Evolutionary conservation across 2,797 vertebrate species (phyloP).

Genomic region (Mallotus villosus): DNA sequence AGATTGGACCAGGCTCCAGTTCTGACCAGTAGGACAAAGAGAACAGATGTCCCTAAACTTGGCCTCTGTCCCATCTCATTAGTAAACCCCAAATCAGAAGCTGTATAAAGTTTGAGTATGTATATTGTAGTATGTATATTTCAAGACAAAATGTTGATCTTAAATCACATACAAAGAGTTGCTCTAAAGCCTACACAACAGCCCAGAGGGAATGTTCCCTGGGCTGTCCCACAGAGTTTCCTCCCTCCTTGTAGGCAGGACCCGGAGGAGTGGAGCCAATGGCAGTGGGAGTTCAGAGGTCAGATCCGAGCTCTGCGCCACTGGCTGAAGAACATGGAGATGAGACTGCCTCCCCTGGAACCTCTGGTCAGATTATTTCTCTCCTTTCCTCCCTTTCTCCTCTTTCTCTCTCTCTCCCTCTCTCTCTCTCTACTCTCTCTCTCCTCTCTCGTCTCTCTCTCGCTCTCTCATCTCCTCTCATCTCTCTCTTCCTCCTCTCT

Average conservation of each 20-base stretch:
- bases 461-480: not conserved
- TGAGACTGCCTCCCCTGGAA: conserved; percentile 70
- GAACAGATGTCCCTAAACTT: conserved; percentile 29
- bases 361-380: conserved; percentile 65
- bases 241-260: conserved; percentile 44
- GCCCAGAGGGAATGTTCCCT: not conserved
- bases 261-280: conserved; percentile 64
- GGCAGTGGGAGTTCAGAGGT: conserved; percentile 75
- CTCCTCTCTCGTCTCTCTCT: not conserved
- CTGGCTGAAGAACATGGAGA: conserved; percentile 82
- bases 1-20: conserved; percentile 23
- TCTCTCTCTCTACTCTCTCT: not conserved
- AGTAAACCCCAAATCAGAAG: too few relatives aligned
- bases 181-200: not conserved
- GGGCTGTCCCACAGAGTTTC: not conserved
- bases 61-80: not conserved
- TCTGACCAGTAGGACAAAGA: conserved; percentile 17
- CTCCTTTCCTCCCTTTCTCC: not conserved
- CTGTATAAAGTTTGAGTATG: too few relatives aligned
- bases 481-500: too few relatives aligned
- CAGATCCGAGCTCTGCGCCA: conserved; percentile 79
- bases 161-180: too few relatives aligned
- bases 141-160: too few relatives aligned
- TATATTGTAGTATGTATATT: too few relatives aligned
- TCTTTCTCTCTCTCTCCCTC: not conserved